Conservation (phyloP, 1,140 invertebrate genomes). For the Sinonovacula constricta region DNA sequence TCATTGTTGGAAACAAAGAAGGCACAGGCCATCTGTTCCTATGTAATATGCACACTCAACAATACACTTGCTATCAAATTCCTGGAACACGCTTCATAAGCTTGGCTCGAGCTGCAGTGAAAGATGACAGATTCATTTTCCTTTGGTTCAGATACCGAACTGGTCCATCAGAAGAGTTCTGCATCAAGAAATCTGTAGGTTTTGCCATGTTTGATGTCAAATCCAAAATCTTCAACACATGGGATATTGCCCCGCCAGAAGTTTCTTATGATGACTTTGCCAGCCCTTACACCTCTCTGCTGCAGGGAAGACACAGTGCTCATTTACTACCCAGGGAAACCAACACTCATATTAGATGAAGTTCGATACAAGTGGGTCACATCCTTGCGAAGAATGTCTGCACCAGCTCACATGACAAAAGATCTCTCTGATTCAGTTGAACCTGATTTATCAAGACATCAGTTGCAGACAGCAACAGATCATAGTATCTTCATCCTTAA, state of each 20-base stretch:
- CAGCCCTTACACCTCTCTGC: conserved; percentile 68
- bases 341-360: conserved; percentile 73
- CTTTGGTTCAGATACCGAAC: conserved; percentile 75
- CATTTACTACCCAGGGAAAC: conserved; percentile 74
- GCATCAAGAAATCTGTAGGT: conserved; percentile 75
- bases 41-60: conserved; percentile 71
- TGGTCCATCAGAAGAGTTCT: conserved; percentile 76
- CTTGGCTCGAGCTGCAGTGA: conserved; percentile 69
- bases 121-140: conserved; percentile 70
- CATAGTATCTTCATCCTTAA: conserved; percentile 72
- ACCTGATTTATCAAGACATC: conserved; percentile 66
- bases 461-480: conserved; percentile 67
- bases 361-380: conserved; percentile 72
- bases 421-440: conserved; percentile 49
- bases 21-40: conserved; percentile 74
- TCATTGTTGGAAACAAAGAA: conserved; percentile 74
- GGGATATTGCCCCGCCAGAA: conserved; percentile 71
- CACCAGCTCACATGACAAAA: conserved; percentile 54
- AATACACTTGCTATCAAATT: conserved; percentile 75
- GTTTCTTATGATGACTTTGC: conserved; percentile 75
- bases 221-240: conserved; percentile 70
- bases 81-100: conserved; percentile 74
- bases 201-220: conserved; percentile 76
- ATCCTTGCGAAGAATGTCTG: conserved; percentile 63
- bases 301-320: conserved; percentile 71